phyloP scores from a whole-genome alignment of 1,140 invertebrate genomes.

The Pteromalus puparum region DNA sequence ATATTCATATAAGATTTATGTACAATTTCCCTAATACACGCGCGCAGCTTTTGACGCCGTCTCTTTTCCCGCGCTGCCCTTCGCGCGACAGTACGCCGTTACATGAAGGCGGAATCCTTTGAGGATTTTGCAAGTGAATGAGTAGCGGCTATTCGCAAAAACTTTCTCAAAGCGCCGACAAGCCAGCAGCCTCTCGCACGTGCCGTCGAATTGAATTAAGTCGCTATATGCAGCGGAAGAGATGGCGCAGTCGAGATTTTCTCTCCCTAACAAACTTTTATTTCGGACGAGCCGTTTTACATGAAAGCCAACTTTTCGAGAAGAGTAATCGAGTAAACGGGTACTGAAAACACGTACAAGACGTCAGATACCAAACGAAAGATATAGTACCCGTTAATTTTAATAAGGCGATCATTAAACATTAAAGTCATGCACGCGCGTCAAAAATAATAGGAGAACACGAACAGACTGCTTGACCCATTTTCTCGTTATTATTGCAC shows the following conservation, averaged over 20 bases:
- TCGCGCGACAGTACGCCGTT: background rate
- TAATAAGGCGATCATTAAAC: background rate
- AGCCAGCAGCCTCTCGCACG: slow-evolving; percentile 45
- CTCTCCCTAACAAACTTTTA: background rate
- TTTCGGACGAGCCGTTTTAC: background rate
- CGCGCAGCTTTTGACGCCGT: background rate
- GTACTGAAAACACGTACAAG: background rate
- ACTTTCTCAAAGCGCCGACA: background rate
- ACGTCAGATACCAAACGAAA: background rate
- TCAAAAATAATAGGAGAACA: too few relatives aligned
- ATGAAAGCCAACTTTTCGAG: too few relatives aligned
- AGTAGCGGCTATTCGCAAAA: background rate
- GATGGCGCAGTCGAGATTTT: background rate
- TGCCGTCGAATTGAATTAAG: slow-evolving; percentile 51
- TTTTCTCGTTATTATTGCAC: too few relatives aligned
- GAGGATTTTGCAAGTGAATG: slow-evolving; percentile 10
- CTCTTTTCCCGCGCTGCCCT: background rate
- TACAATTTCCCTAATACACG: background rate
- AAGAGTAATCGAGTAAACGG: too few relatives aligned
- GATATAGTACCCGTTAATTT: background rate
- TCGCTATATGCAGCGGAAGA: slow-evolving; percentile 50
- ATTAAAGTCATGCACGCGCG: background rate
- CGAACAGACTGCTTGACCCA: too few relatives aligned
- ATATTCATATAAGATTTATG: too few relatives aligned
- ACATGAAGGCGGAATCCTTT: background rate